Base-by-base conservation (phyloP, 2,113 vertebrate genomes). In the Chloropsis hardwickii region DNA sequence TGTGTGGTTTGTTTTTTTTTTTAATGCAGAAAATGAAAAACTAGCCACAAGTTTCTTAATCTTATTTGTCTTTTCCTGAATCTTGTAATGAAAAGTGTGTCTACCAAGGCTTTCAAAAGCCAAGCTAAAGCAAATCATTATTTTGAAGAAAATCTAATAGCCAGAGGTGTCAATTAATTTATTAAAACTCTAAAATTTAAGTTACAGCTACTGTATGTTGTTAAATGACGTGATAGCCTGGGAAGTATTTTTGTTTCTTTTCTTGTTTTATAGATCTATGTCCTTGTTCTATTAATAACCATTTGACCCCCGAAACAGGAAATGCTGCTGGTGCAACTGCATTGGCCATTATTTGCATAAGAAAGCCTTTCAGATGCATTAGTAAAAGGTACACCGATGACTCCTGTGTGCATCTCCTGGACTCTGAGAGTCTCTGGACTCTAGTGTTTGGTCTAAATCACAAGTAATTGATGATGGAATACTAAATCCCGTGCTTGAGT, bases 401-500 rank as follows among this genome's bases (percentile, higher is more conserved):
- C 15, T 85, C 44, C 48, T 20, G 33, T 0, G 0, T 54, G 70
- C 14, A 50, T 66, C 27, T 92, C 24, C 50, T 70, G 45, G 35
- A 31, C 15, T n/a, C 35, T 25, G 12, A n/a, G 60, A 94, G 50
- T 28, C 78, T 81, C 14, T 53, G 47, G 6, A 60, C 27, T 78
- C 33, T 19, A 44, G 22, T 61, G 56, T 37, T 77, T 40, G 37
- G 54, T 65, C 48, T 67, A 86, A 70, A n/a, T 42, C 8, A 22
- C 44, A 91, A 90, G 78, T 61, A 93, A 88, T 65, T 83, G 50
- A 73, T 65, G 40, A 86, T 33, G 27, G 90, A 97, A 88, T 71
- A 60, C 17, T 54, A 65, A 72, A 81, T 86, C 18, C 14, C 53
- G 12, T 33, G 50, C 65, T 51, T 85, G 62, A 58, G 35, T 79